These are phyloP conservation scores for Synergus gifuensis DNA, from an alignment of 2,888 invertebrate genomes.

Conservation along the genomic window DNA sequence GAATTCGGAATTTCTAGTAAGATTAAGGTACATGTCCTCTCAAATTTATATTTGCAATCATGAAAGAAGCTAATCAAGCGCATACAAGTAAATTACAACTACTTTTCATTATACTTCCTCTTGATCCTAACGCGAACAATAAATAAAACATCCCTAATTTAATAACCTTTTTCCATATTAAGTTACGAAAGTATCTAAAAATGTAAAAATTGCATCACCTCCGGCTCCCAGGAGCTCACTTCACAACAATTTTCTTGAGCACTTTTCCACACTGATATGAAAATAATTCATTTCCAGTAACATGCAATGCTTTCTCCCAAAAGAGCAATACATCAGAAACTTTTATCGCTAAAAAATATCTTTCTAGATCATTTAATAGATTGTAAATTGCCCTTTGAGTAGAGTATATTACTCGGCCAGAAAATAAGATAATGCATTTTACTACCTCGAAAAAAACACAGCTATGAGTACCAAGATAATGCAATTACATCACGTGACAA, in stretches of 20 bases:
- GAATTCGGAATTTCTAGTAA: background rate
- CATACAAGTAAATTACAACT: too few species aligned
- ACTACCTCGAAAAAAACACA: background rate
- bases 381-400: slow-evolving; percentile 6
- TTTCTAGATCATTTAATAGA: slow-evolving; percentile 4
- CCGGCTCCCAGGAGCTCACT: background rate
- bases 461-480: slow-evolving; percentile 19
- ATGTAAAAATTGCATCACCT: background rate
- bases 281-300: background rate
- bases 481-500: slow-evolving; percentile 32
- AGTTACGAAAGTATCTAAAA: background rate
- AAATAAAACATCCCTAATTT: background rate
- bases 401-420: background rate
- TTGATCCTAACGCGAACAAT: too few species aligned
- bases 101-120: too few species aligned
- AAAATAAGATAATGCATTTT: background rate
- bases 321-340: slow-evolving; percentile 2
- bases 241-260: background rate
- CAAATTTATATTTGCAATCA: too few species aligned
- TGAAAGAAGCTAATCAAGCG: too few species aligned
- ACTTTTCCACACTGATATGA: background rate
- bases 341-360: slow-evolving; percentile 12
- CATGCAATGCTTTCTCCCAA: background rate
- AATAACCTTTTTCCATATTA: background rate
- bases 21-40: too few species aligned